Evolutionary conservation across 35 echinoderm and acorn worm species (phyloP), one percentile per base, ranked within the genome.

Genomic region (Lytechinus pictus): DNA sequence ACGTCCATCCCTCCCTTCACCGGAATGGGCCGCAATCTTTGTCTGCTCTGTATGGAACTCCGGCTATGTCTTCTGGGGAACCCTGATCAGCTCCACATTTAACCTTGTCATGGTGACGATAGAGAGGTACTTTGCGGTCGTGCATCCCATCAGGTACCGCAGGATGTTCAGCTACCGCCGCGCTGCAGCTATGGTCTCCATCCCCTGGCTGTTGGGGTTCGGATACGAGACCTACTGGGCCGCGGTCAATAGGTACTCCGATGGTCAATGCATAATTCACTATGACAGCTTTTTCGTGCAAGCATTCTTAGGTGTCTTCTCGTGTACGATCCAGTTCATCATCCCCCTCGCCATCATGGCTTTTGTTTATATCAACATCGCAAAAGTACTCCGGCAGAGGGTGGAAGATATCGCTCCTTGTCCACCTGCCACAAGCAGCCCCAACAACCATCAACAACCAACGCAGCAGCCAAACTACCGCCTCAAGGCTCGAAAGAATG

Each of bases 21-120:
- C 52, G 21, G 79, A 55, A 8, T 44, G 24, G 14, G 57, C 95
- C 5, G 97, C 96, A 1, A 16, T 57, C n/a, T 91, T 98, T 28
- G 27, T 98, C 8, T 98, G 97, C 52, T 61, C 91, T 6, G 54
- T 98, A 11, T 98, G 97, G 97, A 86, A 96, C 51, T 96, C 96
- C 19, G 87, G 89, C 5, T 98, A 97, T 57, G 94, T 96, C 54
- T 97, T 95, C 87, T 98, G 97, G 97, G 72, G 95, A 6, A 92
- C 94, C 21, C 44, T 96, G 5, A 95, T 96, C 44, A 58, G 94
- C 14, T 98, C 97, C 7, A 96, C 96, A 1, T 86, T 94, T 72
- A 98, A 98, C 61, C 93, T 98, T 9, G 28, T 96, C 33, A 95
- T 87, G 58, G 57, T 98, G 52, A 97, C 96, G 8, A 33, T 97